Evolutionary conservation across 2,113 vertebrate genomes (phyloP).

Genomic region (Chlorodrepanis virens): DNA sequence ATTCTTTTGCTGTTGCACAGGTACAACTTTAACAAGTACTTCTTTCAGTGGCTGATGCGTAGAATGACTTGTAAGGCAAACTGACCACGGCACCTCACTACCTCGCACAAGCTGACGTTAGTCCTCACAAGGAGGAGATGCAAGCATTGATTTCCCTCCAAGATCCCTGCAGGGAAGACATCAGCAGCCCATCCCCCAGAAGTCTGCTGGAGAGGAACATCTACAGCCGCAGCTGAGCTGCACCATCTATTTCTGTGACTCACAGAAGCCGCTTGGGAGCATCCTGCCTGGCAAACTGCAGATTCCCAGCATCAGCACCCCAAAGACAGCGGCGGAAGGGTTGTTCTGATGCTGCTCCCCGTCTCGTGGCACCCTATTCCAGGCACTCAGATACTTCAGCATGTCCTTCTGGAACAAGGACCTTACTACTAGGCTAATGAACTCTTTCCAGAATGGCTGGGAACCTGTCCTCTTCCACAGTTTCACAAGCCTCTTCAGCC

Average conservation of each 20-base stretch:
- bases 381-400: background rate
- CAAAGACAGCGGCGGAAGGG: background rate
- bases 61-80: background rate
- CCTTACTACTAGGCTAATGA: background rate
- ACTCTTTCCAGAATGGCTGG: background rate
- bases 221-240: background rate
- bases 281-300: background rate
- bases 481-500: background rate
- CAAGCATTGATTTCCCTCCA: background rate
- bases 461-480: background rate
- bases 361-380: background rate
- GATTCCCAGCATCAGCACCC: rapidly evolving
- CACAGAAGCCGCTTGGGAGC: rapidly evolving
- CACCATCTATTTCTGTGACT: background rate
- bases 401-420: background rate
- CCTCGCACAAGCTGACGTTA: background rate
- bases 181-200: background rate
- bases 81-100: background rate
- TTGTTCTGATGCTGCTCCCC: background rate
- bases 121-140: background rate
- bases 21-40: background rate
- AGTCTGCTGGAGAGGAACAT: background rate
- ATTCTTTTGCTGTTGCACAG: background rate
- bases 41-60: background rate
- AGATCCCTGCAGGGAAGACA: background rate